These are phyloP conservation scores for Chrysina gloriosa DNA, from an alignment of 2,888 invertebrate species.

Conservation along the genomic window DNA sequence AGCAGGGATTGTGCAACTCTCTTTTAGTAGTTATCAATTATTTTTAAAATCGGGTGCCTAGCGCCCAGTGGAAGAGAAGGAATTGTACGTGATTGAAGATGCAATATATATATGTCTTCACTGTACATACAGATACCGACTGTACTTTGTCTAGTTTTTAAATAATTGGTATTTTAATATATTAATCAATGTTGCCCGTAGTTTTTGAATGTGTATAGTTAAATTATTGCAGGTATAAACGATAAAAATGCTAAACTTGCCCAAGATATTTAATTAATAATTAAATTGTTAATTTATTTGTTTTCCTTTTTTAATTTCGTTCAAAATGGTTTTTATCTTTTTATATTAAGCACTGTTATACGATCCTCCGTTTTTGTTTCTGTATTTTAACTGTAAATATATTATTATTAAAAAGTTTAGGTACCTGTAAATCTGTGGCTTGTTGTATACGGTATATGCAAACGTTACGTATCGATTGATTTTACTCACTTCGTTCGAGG, in stretches of 20 bases:
- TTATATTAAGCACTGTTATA: conserved; percentile 45
- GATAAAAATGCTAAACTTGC: conserved; percentile 46
- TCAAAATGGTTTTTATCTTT: conserved; percentile 37
- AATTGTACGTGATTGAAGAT: conserved; percentile 56
- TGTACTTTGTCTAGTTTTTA: conserved; percentile 63
- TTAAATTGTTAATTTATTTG: conserved; percentile 44
- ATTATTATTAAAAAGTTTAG: conserved; percentile 54
- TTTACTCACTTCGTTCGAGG: conserved; percentile 32
- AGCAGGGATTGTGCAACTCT: conserved; percentile 43
- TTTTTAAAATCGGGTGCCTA: conserved; percentile 33
- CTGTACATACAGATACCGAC: conserved; percentile 62
- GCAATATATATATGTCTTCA: conserved; percentile 57
- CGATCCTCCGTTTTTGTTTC: conserved; percentile 37
- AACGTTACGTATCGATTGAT: conserved; percentile 40
- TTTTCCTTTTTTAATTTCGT: conserved; percentile 19
- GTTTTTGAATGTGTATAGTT: conserved; percentile 65
- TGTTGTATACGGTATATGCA: conserved; percentile 61
- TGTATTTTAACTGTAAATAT: conserved; percentile 63
- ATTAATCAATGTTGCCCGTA: conserved; percentile 64
- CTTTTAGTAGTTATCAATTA: conserved; percentile 45
- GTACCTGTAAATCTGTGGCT: conserved; percentile 66
- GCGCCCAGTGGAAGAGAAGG: conserved; percentile 40
- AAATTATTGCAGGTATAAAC: conserved; percentile 61
- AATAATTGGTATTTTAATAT: conserved; percentile 63
- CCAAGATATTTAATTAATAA: conserved; percentile 40